Base-by-base conservation (phyloP, 1,140 invertebrate genomes). In the Helicoverpa zea region DNA sequence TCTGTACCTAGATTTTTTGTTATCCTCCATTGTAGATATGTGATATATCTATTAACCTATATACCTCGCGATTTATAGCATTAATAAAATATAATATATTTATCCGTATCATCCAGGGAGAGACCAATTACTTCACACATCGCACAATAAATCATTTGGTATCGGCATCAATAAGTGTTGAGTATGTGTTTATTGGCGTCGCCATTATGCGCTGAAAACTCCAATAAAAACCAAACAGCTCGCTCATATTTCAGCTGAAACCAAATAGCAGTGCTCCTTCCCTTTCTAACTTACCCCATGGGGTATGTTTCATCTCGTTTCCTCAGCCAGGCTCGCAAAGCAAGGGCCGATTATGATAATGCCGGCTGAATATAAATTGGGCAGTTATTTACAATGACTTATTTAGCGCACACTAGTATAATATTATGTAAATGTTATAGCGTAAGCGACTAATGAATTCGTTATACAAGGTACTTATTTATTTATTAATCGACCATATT, bases 341-440 rank as follows among this genome's bases (percentile, higher is more conserved):
- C 51, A 47, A 74, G 80, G 63, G 75, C 85, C 89, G 88, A 90
- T 93, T 91, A 93, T 90, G 86, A 89, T 92, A 90, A 91, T 90
- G 83, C 85, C 80, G 79, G 80, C 83, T 87, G 91, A 92, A 93
- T 93, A 93, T 86, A 90, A 92, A 93, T 92, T 91, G 90, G 90
- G 87, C 86, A 82, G 85, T 93, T 91, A 92, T 91, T 90, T 90
- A 89, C 90, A 90, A 90, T 88, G 90, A 93, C 86, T 91, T 91
- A 91, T 91, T 90, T 89, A 89, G 88, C 87, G 88, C 84, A 72
- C 80, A 82, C 81, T 80, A 87, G 86, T 85, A 89, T 86, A 84
- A 87, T 87, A 86, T 90, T 91, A 92, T 92, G 90, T 84, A 88
- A 84, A 91, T 93, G 87, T 90, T 90, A 93, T 92, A 88, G 87